These are phyloP conservation scores for Acleris holmiana DNA, from an alignment of 2,888 invertebrate genomes.

Conservation along the genomic window DNA sequence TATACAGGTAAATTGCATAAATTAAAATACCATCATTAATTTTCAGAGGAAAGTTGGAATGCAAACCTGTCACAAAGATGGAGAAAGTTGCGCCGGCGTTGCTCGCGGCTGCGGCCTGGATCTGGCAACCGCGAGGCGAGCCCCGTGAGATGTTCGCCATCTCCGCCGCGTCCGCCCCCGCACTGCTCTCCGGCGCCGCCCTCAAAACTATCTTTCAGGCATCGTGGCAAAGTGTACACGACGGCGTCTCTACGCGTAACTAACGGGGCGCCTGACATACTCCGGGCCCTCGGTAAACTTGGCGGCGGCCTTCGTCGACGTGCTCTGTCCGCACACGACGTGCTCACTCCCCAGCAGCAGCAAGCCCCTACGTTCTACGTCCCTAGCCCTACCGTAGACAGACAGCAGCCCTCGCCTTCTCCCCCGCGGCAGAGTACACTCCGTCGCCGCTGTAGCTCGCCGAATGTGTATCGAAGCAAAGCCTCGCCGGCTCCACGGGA, in stretches of 20 bases:
- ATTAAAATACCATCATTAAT: conserved; percentile 22
- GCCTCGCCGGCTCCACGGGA: conserved; percentile 60
- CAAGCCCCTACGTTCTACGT: conserved; percentile 88
- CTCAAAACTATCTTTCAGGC: conserved; percentile 76
- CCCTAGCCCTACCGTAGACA: conserved; percentile 84
- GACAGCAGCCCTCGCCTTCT: conserved; percentile 75
- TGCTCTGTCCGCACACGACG: conserved; percentile 88
- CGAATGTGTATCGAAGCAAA: conserved; percentile 73
- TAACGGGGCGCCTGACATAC: conserved; percentile 86
- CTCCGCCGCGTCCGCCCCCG: conserved; percentile 78
- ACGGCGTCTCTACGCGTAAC: conserved; percentile 79
- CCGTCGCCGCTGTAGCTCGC: conserved; percentile 75
- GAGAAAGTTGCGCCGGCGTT: conserved; percentile 88
- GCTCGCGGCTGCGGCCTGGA: conserved; percentile 87
- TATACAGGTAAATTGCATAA: conserved; percentile 11
- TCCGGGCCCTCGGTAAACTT: conserved; percentile 88
- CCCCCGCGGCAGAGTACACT: conserved; percentile 69
- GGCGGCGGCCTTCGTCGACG: conserved; percentile 88
- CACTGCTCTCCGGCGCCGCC: conserved; percentile 79
- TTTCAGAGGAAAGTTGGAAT: conserved; percentile 89
- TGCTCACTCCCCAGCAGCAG: conserved; percentile 83
- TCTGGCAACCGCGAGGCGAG: conserved; percentile 82
- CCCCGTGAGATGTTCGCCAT: conserved; percentile 84
- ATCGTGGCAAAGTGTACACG: conserved; percentile 80
- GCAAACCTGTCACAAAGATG: conserved; percentile 90